Base-by-base conservation (phyloP, 1,140 invertebrate genomes). In the Ylistrum balloti region DNA sequence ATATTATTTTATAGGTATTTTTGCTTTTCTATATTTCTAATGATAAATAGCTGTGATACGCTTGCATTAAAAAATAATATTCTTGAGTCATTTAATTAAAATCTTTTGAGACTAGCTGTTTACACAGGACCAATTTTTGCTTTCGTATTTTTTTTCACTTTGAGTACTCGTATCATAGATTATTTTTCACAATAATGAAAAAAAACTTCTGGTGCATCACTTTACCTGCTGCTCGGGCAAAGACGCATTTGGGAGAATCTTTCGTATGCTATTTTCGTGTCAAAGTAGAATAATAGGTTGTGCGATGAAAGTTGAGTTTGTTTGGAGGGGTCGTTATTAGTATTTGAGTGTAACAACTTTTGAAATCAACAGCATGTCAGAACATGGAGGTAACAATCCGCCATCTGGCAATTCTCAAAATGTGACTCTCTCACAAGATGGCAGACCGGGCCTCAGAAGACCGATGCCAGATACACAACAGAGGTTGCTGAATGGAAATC, bases 351-450 rank as follows among this genome's bases (percentile, higher is more conserved):
- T 74, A 28, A 74, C 56, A 5, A 28, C n/a, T 74, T 5, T 28
- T 74, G n/a, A 74, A 74, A 74, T 74, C 28, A 28, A 5, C 56
- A 74, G 28, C 22, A 74, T 74, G 56, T 74, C 56, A 74, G 22
- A 74, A 74, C 56, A 74, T 74, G 56, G 56, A 74, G 28, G 56
- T 74, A n/a, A 74, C n/a, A 74, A 74, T 74, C 56, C n/a, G 28
- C 56, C 56, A 74, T 74, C 56, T 74, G 56, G 56, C n/a, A 74
- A 74, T 74, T 74, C 56, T 74, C 20, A 74, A 74, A 74, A 74
- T 74, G 56, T 74, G 56, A 74, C 15, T 28, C 2, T 74, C 56
- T 74, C 56, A 28, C 56, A 74, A 74, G 56, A 74, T 74, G 56
- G 56, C 56, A 74, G 56, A 74, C 56, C 56, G 56, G n/a, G 20